These are phyloP conservation scores for Apotomis turbidana DNA, from an alignment of 2,888 invertebrate species.

Conservation along the genomic window DNA sequence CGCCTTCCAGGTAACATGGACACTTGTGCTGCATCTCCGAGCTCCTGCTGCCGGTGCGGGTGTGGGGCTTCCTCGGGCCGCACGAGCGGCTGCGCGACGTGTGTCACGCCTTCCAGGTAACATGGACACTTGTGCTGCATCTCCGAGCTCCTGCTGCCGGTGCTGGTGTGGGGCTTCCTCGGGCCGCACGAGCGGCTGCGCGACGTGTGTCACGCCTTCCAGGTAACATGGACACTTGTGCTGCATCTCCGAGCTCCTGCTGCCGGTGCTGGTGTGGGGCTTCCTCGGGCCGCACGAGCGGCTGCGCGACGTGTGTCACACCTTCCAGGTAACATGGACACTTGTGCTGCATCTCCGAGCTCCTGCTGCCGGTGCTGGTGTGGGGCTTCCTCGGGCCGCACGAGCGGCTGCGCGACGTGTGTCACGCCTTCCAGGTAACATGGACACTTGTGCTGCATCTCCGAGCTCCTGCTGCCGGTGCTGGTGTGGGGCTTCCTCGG, in stretches of 20 bases:
- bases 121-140: constrained; percentile 95
- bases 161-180: constrained; percentile 56
- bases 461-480: constrained; percentile 95
- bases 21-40: constrained; percentile 99
- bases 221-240: constrained; percentile 89
- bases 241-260: constrained; percentile 95
- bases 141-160: constrained; percentile 95
- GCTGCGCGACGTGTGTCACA: no score
- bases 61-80: no score
- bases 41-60: constrained; percentile 91
- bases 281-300: background rate
- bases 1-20: no score
- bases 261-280: constrained; percentile 84
- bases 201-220: no score
- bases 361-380: constrained; percentile 89
- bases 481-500: no score
- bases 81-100: background rate
- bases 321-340: constrained; percentile 70
- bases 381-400: background rate
- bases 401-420: no score
- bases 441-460: constrained; percentile 96
- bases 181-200: background rate
- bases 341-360: constrained; percentile 98
- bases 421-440: no score
- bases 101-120: no score